Evolutionary conservation across 2,888 invertebrate genomes (phyloP), one percentile per base, ranked within the genome.

Genomic region (Cordilura impudica): DNA sequence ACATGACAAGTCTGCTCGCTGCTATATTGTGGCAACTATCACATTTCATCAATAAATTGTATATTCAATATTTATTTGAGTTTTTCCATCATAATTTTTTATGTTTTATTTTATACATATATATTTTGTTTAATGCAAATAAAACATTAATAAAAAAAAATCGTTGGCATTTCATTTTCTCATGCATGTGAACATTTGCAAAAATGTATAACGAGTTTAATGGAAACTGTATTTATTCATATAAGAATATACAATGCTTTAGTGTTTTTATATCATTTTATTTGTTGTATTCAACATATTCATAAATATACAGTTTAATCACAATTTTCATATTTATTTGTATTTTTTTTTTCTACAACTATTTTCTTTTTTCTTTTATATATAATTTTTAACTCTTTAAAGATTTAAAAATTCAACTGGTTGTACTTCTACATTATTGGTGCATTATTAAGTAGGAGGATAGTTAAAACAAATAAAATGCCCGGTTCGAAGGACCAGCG

Each of bases 61-160:
- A 60, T 14, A 35, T 56, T 49, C 19, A 75, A 69, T 61, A 66
- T 53, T 29, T 71, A n/a, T 51, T 63, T 39, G 26, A 39, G n/a
- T 56, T 54, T 56, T 10, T 35, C n/a, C 35, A 43, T 23, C 31
- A 60, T 8, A 51, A 43, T 29, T 16, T n/a, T 26, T 14, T 47
- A 47, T 49, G 18, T 47, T 7, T 47, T 54, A 39, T 8, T 35
- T n/a, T 19, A 8, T 23, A 21, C 43, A n/a, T 39, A 29, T 66
- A 26, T 16, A n/a, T 65, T 58, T 56, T 51, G 7, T 63, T 63
- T 29, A 56, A 3, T 56, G 16, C 31, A 71, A 69, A 54, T 71
- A 53, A 72, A 67, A 78, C 61, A 72, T 72, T 78, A 49, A 78
- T 78, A 60, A 71, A n/a, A n/a, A n/a, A n/a, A n/a, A n/a, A n/a